Evolutionary conservation across 2,888 invertebrate genomes (phyloP), one percentile per base, ranked within the genome.

Genomic region (Itoplectis maculator): DNA sequence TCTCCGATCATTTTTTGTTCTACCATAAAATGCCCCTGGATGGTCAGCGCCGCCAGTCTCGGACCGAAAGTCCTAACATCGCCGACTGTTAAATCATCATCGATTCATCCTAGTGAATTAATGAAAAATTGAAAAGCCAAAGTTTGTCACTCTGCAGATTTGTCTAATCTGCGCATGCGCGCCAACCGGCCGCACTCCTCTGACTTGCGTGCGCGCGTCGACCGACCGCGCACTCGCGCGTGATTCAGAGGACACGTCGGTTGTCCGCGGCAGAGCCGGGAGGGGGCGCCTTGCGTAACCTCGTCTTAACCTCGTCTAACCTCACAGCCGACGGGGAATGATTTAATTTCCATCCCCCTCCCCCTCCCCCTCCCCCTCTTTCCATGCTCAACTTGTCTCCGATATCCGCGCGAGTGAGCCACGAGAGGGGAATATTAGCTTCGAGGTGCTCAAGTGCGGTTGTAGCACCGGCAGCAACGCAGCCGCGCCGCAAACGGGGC

Each of bases 401-500:
- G 69, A 65, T 77, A 72, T 77, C 81, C 47, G 56, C 40, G 29
- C 29, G 29, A 59, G 49, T 6, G 9, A 35, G 56, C 63, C 8
- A 42, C 15, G 29, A 2, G 35, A 40, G 49, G 15, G 9, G 56
- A 51, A 65, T 70, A 61, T 56, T 47, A 54, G 63, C 73, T 49
- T 37, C 35, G n/a, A 35, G 59, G 20, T 51, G 11, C 11, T 8
- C 37, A 7, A n/a, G n/a, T 7, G 2, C 37, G 9, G 37, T 29
- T 8, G n/a, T n/a, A 29, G 7, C 56, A 40, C 8, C 42, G 37
- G 15, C 51, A 35, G 56, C 66, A 23, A 13, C 15, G 29, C n/a
- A n/a, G n/a, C n/a, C n/a, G n/a, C n/a, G 63, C 59, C 73, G 79
- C 47, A 79, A 83, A 83, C 66, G 82, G 68, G 80, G 79, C 85